Evolutionary conservation across 2,888 invertebrate genomes (phyloP).

Genomic region (Kuschelorhynchus macadamiae): DNA sequence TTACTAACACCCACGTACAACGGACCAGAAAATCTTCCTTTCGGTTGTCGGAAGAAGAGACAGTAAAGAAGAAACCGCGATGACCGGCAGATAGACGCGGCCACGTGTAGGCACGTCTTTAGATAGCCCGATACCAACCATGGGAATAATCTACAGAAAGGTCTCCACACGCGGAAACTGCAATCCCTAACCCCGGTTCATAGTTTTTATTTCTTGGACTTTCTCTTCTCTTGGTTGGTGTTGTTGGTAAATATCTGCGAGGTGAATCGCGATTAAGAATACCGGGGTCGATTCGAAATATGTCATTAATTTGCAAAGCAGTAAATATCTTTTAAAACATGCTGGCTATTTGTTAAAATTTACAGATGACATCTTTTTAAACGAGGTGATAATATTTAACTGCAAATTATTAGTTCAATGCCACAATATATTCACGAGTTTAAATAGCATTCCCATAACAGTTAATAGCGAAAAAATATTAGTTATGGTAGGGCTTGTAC

Average conservation of each 20-base stretch:
- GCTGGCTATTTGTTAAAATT: too few species aligned
- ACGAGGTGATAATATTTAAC: too few species aligned
- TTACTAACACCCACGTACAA: conserved; percentile 58
- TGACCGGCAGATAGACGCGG: conserved; percentile 59
- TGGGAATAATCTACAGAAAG: conserved; percentile 60
- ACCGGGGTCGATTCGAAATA: conserved; percentile 11
- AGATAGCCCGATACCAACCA: conserved; percentile 61
- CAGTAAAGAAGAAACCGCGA: conserved; percentile 41
- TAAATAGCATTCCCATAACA: too few species aligned
- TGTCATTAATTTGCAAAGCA: too few species aligned
- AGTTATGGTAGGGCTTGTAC: too few species aligned
- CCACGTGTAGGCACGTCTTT: conserved; percentile 67
- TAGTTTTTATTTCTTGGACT: conserved; percentile 40
- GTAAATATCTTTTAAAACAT: too few species aligned
- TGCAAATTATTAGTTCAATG: too few species aligned
- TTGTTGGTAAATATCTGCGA: conserved; percentile 33
- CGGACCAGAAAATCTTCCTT: conserved; percentile 37
- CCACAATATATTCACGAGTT: too few species aligned
- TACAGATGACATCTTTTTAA: too few species aligned
- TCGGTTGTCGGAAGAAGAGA: conserved; percentile 46
- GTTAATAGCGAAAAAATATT: too few species aligned
- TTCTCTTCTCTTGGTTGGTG: conserved; percentile 42
- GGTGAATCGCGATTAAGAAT: conserved; percentile 15
- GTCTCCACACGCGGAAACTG: conserved; percentile 50
- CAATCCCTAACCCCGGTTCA: conserved; percentile 39